These are phyloP conservation scores for Palythoa grandis DNA, from an alignment of 92 coral and sea anemone genomes.

Conservation along the genomic window DNA sequence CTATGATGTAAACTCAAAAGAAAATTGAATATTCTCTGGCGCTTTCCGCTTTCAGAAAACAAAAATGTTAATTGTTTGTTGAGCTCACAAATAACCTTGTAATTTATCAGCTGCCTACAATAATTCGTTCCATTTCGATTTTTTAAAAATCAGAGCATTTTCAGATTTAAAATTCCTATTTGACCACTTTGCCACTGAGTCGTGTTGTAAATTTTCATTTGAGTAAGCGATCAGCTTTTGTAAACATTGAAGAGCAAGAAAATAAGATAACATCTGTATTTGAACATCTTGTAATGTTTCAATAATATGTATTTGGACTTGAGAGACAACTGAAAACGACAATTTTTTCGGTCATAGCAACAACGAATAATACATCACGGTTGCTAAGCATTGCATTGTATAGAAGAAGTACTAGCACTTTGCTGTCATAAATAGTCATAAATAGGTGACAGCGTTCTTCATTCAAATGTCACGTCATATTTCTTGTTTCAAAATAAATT, in stretches of 20 bases:
- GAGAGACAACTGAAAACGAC: neutral
- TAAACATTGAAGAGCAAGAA: neutral
- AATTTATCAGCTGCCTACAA: neutral
- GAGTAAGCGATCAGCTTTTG: neutral
- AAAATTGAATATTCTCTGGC: neutral
- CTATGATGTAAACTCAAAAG: neutral
- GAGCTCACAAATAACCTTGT: neutral
- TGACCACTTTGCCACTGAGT: neutral
- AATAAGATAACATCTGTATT: constrained; percentile 12
- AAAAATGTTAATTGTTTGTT: neutral
- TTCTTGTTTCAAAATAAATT: neutral
- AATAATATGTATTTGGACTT: neutral
- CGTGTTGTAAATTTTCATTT: neutral
- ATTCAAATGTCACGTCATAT: neutral
- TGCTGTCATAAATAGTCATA: neutral
- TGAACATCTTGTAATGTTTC: constrained; percentile 19
- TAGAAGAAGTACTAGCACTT: neutral
- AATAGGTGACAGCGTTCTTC: neutral
- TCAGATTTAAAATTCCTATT: neutral
- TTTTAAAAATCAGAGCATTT: neutral
- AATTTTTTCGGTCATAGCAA: constrained; percentile 38
- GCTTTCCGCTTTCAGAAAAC: neutral
- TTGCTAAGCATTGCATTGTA: constrained; percentile 23
- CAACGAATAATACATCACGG: constrained; percentile 17
- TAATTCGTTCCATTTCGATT: neutral